Evolutionary conservation across 2,888 invertebrate species (phyloP).

Genomic region (Cosmorhoe ocellata): DNA sequence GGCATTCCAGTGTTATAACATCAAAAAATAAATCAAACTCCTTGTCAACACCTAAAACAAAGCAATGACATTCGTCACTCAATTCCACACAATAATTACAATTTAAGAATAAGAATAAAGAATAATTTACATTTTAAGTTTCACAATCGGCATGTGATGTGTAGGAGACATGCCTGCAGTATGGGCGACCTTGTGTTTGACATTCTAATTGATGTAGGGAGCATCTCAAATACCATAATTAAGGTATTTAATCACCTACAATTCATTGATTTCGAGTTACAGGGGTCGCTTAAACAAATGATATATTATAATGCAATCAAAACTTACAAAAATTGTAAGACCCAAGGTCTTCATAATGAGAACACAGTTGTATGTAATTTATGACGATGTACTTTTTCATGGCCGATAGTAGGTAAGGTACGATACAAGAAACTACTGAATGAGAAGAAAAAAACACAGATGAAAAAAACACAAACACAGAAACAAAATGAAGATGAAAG

Average conservation of each 20-base stretch:
- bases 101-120: too few relatives aligned
- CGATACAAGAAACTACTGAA: too few relatives aligned
- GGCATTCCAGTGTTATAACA: too few relatives aligned
- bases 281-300: not conserved
- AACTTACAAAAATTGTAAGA: too few relatives aligned
- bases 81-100: slow-evolving; percentile 50
- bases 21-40: slow-evolving; percentile 16
- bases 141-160: slow-evolving; percentile 57
- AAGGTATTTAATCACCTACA: slow-evolving; percentile 24
- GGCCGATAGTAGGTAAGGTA: too few relatives aligned
- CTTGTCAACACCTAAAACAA: slow-evolving; percentile 27
- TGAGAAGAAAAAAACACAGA: slow-evolving; percentile 3
- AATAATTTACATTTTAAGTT: slow-evolving; percentile 48
- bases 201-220: slow-evolving; percentile 37
- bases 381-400: too few relatives aligned
- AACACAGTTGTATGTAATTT: too few relatives aligned
- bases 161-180: slow-evolving; percentile 56
- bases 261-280: slow-evolving; percentile 10
- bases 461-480: slow-evolving; percentile 14
- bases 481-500: slow-evolving; percentile 7
- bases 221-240: slow-evolving; percentile 31
- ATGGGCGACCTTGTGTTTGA: slow-evolving; percentile 37
- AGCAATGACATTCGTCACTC: slow-evolving; percentile 38
- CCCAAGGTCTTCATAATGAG: too few relatives aligned
- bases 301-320: not conserved